These are phyloP conservation scores for Bedellia somnulentella DNA, from an alignment of 2,888 invertebrate genomes.

Conservation along the genomic window DNA sequence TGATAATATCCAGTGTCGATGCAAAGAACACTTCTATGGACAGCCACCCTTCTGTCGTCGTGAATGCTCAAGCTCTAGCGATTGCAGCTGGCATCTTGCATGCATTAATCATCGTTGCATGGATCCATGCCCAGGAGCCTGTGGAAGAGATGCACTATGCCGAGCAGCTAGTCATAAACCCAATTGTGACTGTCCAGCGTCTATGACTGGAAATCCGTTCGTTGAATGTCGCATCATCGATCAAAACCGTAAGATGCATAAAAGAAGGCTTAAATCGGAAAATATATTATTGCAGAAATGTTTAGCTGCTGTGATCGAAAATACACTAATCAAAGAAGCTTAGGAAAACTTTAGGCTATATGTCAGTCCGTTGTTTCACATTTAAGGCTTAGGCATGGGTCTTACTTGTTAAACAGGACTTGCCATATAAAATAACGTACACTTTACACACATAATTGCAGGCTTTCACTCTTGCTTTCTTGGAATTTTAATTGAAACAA, in stretches of 20 bases:
- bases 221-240: slow-evolving; percentile 65
- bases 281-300: slow-evolving; percentile 3
- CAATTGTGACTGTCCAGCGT: slow-evolving; percentile 67
- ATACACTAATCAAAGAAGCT: no score
- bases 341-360: no score
- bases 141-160: slow-evolving; percentile 73
- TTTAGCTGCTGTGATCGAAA: slow-evolving; percentile 12
- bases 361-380: slow-evolving; percentile 26
- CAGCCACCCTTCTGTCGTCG: slow-evolving; percentile 74
- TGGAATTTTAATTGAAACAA: no score
- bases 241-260: slow-evolving; percentile 43
- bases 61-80: slow-evolving; percentile 71
- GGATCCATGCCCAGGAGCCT: slow-evolving; percentile 75
- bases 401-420: slow-evolving; percentile 45
- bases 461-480: no score
- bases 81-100: slow-evolving; percentile 69
- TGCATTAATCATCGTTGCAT: slow-evolving; percentile 72
- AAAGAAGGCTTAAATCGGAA: slow-evolving; percentile 4
- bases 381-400: slow-evolving; percentile 61
- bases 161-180: slow-evolving; percentile 72
- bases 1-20: slow-evolving; percentile 68
- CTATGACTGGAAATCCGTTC: slow-evolving; percentile 76
- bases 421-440: no score
- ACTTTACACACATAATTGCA: no score
- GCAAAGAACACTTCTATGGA: slow-evolving; percentile 68